Conservation (phyloP, 2,888 invertebrate genomes). For the Adela reaumurella region DNA sequence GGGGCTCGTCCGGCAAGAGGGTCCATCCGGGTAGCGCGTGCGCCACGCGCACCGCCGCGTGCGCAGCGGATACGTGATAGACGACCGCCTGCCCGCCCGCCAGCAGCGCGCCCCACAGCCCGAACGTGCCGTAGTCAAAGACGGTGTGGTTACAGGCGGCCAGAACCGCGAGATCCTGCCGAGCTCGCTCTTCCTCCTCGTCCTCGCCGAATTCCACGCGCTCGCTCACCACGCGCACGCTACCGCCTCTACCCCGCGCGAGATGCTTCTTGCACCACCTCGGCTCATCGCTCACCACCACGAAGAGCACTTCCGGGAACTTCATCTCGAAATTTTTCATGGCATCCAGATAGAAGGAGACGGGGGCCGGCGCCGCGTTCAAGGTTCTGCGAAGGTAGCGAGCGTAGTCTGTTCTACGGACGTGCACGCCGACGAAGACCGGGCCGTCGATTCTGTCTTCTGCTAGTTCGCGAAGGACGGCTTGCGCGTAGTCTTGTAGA, state of each 20-base stretch:
- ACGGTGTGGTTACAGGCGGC: constrained; percentile 50
- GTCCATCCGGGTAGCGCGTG: neutral
- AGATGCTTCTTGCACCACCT: constrained; percentile 41
- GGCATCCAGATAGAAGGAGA: constrained; percentile 30
- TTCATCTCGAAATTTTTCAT: constrained; percentile 37
- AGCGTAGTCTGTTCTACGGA: constrained; percentile 54
- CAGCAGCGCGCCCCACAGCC: constrained; percentile 46
- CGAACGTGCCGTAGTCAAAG: constrained; percentile 49
- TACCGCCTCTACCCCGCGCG: constrained; percentile 33
- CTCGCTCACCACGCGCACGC: constrained; percentile 23
- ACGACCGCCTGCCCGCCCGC: constrained; percentile 44
- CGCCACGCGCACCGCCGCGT: neutral
- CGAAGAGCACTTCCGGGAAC: constrained; percentile 29
- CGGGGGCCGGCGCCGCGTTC: constrained; percentile 29
- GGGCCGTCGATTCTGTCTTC: constrained; percentile 15
- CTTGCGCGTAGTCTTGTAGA: constrained; percentile 38
- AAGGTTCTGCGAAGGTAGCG: constrained; percentile 51
- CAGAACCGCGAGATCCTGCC: constrained; percentile 41
- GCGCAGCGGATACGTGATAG: constrained; percentile 26
- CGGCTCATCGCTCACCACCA: constrained; percentile 45
- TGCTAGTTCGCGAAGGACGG: constrained; percentile 27
- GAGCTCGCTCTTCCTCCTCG: neutral
- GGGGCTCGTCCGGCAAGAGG: neutral
- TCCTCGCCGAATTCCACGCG: constrained; percentile 28
- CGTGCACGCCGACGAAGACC: constrained; percentile 51